Evolutionary conservation across 2,113 vertebrate genomes (phyloP).

Genomic region (Rhea americana): DNA sequence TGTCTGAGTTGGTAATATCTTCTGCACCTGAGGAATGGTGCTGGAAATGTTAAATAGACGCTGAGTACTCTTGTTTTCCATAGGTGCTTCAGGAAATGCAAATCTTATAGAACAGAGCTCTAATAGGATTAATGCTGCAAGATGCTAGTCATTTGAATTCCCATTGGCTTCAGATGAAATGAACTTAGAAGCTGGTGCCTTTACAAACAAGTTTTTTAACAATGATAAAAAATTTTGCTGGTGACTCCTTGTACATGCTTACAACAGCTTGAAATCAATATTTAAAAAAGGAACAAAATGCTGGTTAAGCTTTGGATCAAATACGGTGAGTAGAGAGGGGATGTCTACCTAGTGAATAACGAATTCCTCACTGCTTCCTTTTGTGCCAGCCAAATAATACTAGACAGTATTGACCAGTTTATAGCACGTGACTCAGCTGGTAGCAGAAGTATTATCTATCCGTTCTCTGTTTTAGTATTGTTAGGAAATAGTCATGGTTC

Average conservation of each 20-base stretch:
- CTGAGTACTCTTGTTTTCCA: neutral
- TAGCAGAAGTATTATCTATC: neutral
- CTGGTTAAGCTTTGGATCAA: neutral
- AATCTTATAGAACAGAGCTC: neutral
- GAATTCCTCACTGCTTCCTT: neutral
- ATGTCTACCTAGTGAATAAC: neutral
- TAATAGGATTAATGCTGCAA: neutral
- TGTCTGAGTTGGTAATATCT: neutral
- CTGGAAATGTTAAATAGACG: neutral
- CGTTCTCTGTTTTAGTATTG: neutral
- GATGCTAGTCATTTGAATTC: neutral
- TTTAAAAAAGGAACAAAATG: neutral
- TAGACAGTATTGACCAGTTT: neutral
- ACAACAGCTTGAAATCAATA: neutral
- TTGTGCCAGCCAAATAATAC: neutral
- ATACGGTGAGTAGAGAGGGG: neutral
- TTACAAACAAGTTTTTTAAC: neutral
- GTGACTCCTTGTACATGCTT: accelerated
- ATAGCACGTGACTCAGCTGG: neutral
- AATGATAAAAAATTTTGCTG: neutral
- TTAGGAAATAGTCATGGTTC: neutral
- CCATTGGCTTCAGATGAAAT: neutral
- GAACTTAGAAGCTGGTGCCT: neutral
- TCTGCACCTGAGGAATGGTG: neutral
- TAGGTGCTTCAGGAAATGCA: neutral